Base-by-base conservation (phyloP, 2,113 vertebrate species). In the Cephalophus harveyi region DNA sequence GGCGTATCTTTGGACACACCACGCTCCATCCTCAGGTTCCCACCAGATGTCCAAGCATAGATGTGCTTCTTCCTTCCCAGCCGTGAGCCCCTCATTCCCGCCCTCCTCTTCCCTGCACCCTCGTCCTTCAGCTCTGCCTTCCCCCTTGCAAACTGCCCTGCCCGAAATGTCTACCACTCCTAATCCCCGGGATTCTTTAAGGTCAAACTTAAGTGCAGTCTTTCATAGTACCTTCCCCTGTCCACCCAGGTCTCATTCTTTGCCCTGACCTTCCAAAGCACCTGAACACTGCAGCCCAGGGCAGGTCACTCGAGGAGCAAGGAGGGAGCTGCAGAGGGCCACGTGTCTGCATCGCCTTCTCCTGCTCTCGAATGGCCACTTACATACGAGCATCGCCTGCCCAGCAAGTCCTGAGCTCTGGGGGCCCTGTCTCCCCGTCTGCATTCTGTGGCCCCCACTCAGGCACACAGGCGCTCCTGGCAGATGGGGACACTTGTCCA, bases 71-170 rank as follows among this genome's bases (percentile, higher is more conserved):
- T 40, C 27, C 14, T 71, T 13, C 48, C 71, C 71, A 5, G 62
- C 84, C 3, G 0, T 0, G 40, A 79, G 48, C 23, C n/a, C 74
- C 50, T 8, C 7, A 2, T 7, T 9, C 28, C 30, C 1, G 0
- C 33, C 1, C 43, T 8, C 60, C 25, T 54, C 46, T 57, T 43
- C 57, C 78, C 55, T 33, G 40, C 10, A 52, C 10, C 36, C 67
- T 60, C 7, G 0, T 15, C n/a, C 46, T n/a, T n/a, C 78, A 17
- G 12, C 43, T 85, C 87, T 50, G 40, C 40, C 59, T 82, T 90
- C 30, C 40, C 60, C 52, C 59, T 81, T 59, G 40, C 60, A 87
- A 83, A 88, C 10, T 12, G 62, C 83, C 27, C 16, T 78, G 43
- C 33, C 25, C 0, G 36, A 48, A 62, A 78, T 54, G 55, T 25